Conservation (phyloP, 2,888 invertebrate species). For the Adelognathus sp. region DNA sequence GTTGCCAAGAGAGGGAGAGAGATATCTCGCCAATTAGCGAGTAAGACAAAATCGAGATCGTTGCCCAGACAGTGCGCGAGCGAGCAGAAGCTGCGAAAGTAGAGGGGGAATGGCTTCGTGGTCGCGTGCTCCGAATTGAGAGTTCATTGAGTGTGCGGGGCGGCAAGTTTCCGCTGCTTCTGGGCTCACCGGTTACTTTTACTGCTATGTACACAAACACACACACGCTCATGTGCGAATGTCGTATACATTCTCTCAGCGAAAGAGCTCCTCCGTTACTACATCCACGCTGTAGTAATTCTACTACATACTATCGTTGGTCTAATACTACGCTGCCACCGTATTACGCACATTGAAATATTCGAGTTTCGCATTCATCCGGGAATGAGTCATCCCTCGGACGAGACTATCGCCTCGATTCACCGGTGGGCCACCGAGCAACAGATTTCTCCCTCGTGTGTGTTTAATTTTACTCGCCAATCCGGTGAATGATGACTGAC, state of each 20-base stretch:
- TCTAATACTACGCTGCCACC: slow-evolving; percentile 19
- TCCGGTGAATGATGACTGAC: too few relatives aligned
- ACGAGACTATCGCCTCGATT: background rate
- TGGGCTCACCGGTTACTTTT: slow-evolving; percentile 15
- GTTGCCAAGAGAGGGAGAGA: slow-evolving; percentile 39
- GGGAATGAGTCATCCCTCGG: slow-evolving; percentile 29
- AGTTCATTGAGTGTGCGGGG: slow-evolving; percentile 44
- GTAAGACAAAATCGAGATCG: slow-evolving; percentile 44
- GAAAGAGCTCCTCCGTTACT: background rate
- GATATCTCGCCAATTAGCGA: slow-evolving; percentile 40
- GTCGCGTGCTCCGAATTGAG: slow-evolving; percentile 50
- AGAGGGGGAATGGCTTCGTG: background rate
- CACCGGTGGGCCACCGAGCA: background rate
- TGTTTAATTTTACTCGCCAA: background rate
- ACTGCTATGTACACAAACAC: background rate
- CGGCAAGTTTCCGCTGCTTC: slow-evolving; percentile 8
- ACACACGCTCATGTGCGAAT: background rate
- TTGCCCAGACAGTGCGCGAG: slow-evolving; percentile 21
- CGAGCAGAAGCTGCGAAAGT: too few relatives aligned
- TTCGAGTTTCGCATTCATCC: slow-evolving; percentile 30
- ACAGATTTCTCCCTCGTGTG: background rate
- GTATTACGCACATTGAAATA: slow-evolving; percentile 26
- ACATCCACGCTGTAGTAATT: background rate
- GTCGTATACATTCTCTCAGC: background rate
- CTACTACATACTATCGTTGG: background rate